Evolutionary conservation across 2,797 vertebrate species (phyloP).

Genomic region (Spinus olivaceus): DNA sequence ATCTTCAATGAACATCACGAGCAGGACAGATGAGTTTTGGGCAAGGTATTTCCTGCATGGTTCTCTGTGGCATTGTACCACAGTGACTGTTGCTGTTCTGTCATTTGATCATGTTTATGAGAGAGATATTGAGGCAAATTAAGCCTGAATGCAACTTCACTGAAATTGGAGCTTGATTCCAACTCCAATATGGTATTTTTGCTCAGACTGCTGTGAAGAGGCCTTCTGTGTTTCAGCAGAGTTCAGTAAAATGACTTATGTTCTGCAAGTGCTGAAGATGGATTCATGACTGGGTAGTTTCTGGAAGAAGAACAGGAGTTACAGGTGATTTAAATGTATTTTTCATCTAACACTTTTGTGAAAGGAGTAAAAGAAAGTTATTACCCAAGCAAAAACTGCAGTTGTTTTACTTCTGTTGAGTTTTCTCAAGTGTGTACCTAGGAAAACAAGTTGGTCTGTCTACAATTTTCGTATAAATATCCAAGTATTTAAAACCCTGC

Average conservation of each 20-base stretch:
- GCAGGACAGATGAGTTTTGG: neutral
- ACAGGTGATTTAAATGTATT: conserved; percentile 10
- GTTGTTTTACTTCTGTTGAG: neutral
- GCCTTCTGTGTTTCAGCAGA: neutral
- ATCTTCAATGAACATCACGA: neutral
- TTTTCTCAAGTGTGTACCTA: neutral
- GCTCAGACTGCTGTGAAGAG: neutral
- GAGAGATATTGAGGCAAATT: neutral
- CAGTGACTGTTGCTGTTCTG: neutral
- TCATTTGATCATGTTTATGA: neutral
- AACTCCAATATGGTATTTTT: neutral
- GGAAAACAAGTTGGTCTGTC: neutral
- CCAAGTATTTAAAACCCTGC: neutral
- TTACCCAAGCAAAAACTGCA: neutral
- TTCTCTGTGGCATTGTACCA: neutral
- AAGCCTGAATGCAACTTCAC: neutral
- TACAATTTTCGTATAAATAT: neutral
- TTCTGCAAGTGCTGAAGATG: neutral
- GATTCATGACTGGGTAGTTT: neutral
- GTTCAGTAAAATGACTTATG: neutral
- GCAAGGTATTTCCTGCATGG: neutral
- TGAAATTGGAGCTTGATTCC: neutral
- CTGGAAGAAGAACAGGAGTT: neutral
- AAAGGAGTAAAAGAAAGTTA: neutral
- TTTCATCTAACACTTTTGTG: neutral